A percentile compares a stretch with the other conserved stretches of the same genome.
These are phyloP conservation scores for Candidula unifasciata DNA, from an alignment of 2,888 invertebrate species.

Conservation along the genomic window DNA sequence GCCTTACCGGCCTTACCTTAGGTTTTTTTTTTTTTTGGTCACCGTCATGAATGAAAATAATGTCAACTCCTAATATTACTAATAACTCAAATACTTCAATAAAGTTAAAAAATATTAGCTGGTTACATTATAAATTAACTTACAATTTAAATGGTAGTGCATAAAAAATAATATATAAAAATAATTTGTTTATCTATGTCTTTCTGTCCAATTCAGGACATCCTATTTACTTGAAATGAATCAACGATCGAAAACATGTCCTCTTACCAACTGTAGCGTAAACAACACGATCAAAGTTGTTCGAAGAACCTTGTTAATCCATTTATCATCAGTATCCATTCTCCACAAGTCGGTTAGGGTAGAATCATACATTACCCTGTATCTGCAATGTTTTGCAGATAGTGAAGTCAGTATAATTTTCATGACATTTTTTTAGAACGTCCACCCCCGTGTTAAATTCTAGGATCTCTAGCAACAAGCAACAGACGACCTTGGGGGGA, in stretches of 20 bases:
- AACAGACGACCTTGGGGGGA: no score
- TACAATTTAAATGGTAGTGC: no score
- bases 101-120: no score
- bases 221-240: background rate
- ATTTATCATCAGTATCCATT: constrained; percentile 57
- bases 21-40: no score
- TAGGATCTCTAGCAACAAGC: background rate
- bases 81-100: no score
- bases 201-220: no score
- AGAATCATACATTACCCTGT: constrained; percentile 26
- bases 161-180: no score
- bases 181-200: no score
- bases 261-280: constrained; percentile 67
- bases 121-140: no score
- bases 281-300: constrained; percentile 68
- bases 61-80: no score
- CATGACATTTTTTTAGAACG: constrained; percentile 34
- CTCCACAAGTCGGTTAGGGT: constrained; percentile 19
- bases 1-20: no score
- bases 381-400: constrained; percentile 40
- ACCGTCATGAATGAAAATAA: no score
- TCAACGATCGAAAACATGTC: background rate
- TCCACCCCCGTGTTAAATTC: background rate
- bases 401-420: constrained; percentile 26
- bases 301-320: constrained; percentile 64